A percentile compares a stretch with the other conserved stretches of the same genome.
Evolutionary conservation across 2,113 vertebrate species (phyloP).

Genomic region (Grus americana): DNA sequence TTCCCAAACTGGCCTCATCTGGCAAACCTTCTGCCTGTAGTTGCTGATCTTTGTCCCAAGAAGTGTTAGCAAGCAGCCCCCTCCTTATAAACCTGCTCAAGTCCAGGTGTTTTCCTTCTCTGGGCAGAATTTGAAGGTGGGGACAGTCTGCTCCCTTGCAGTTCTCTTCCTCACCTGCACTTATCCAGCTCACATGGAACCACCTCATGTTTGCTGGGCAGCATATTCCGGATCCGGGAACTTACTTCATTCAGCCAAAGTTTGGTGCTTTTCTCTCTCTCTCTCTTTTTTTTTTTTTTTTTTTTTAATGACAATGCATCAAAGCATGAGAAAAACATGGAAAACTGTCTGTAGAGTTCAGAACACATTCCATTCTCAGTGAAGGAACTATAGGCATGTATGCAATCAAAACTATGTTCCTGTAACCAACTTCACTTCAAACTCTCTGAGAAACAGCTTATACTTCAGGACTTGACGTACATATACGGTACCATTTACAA

Average conservation of each 20-base stretch:
- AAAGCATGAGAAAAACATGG: not conserved
- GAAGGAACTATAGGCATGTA: not conserved
- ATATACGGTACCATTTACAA: not conserved
- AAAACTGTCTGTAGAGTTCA: not conserved
- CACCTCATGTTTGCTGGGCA: not conserved
- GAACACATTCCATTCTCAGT: not conserved
- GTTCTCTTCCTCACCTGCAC: not conserved
- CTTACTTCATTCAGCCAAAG: not conserved
- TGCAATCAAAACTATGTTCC: not conserved
- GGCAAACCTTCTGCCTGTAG: not conserved
- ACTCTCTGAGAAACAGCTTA: not conserved
- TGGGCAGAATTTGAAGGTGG: not conserved
- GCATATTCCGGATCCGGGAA: not conserved
- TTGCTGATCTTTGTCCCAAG: not conserved
- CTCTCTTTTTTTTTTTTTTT: not conserved
- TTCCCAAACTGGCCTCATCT: not conserved
- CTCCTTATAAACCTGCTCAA: not conserved
- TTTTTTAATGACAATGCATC: not conserved
- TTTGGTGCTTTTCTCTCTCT: rapidly evolving
- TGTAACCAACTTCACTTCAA: not conserved
- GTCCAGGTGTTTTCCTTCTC: not conserved
- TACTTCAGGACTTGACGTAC: not conserved
- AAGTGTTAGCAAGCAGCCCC: not conserved
- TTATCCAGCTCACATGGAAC: not conserved
- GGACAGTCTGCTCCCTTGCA: not conserved